phyloP scores from a whole-genome alignment of 2,797 vertebrate species.

The Crocodylus rhombifer region DNA sequence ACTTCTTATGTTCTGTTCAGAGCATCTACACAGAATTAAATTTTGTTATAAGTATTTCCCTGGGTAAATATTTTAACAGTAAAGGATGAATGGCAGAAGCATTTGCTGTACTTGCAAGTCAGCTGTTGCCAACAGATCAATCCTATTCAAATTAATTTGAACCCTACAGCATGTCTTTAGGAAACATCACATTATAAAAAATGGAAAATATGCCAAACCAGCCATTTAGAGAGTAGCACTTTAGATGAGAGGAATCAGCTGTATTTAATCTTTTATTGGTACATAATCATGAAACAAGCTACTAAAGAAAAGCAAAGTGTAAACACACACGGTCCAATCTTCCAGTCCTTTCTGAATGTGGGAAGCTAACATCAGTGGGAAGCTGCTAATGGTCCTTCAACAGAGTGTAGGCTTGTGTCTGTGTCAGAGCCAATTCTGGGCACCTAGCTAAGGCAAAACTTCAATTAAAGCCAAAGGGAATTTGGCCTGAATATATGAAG shows the following conservation, averaged over 20 bases:
- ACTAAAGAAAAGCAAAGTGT: constrained; percentile 34
- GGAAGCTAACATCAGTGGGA: background rate
- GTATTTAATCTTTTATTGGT: constrained; percentile 28
- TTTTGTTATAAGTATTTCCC: constrained; percentile 38
- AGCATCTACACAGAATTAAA: constrained; percentile 38
- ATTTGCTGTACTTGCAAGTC: background rate
- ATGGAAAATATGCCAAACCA: constrained; percentile 45
- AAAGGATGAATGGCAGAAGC: background rate
- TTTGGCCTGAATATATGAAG: background rate
- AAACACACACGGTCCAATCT: background rate
- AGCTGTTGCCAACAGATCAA: background rate
- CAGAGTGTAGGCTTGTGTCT: background rate
- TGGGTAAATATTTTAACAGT: constrained; percentile 20
- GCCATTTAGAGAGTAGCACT: constrained; percentile 7
- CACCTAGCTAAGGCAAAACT: background rate
- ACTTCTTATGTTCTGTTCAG: background rate
- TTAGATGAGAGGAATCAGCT: background rate
- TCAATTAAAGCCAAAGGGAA: background rate
- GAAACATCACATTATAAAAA: constrained; percentile 41
- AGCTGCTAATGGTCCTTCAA: background rate
- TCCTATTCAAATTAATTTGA: constrained; percentile 43
- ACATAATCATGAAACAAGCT: constrained; percentile 3
- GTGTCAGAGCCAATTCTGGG: background rate
- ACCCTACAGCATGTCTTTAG: constrained; percentile 33
- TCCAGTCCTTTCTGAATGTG: background rate